phyloP scores from a whole-genome alignment of 2,797 vertebrate genomes.

The Neoniphon sammara region DNA sequence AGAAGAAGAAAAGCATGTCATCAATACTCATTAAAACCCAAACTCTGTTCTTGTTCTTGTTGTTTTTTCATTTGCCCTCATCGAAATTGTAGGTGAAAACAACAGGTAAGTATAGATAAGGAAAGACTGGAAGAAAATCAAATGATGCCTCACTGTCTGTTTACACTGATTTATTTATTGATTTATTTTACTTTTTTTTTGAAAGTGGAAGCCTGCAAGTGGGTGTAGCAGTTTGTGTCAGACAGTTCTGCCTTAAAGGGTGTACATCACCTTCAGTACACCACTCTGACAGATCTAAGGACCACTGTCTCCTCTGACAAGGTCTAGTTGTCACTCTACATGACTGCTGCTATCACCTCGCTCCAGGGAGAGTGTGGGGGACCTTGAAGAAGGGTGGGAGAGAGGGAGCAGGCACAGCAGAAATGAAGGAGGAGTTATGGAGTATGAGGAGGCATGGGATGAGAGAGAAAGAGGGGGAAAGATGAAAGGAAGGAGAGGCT shows the following conservation, averaged over 20 bases:
- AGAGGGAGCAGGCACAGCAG: conserved; percentile 11
- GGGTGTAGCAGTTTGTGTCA: conserved; percentile 16
- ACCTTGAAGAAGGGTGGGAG: not conserved
- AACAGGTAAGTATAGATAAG: not conserved
- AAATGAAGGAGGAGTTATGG: not conserved
- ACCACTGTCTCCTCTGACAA: conserved; percentile 49
- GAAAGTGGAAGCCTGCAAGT: conserved; percentile 3
- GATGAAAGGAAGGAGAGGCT: not conserved
- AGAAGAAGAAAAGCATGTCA: not conserved
- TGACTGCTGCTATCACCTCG: conserved; percentile 16
- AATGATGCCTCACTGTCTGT: not conserved
- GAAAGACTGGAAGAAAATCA: not conserved
- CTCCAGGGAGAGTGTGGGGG: not conserved
- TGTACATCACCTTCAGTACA: conserved; percentile 10
- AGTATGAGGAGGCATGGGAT: not conserved
- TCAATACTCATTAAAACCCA: not conserved
- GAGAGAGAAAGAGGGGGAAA: conserved; percentile 16
- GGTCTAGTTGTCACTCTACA: conserved; percentile 43
- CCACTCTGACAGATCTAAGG: conserved; percentile 16
- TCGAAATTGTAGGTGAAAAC: not conserved
- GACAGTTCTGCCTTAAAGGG: conserved; percentile 19
- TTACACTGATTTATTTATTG: no score
- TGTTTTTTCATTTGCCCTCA: not conserved
- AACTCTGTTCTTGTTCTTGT: not conserved
- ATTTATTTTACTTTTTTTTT: not conserved